These are phyloP conservation scores for Thera britannica DNA, from an alignment of 2,888 invertebrate species.

Conservation along the genomic window DNA sequence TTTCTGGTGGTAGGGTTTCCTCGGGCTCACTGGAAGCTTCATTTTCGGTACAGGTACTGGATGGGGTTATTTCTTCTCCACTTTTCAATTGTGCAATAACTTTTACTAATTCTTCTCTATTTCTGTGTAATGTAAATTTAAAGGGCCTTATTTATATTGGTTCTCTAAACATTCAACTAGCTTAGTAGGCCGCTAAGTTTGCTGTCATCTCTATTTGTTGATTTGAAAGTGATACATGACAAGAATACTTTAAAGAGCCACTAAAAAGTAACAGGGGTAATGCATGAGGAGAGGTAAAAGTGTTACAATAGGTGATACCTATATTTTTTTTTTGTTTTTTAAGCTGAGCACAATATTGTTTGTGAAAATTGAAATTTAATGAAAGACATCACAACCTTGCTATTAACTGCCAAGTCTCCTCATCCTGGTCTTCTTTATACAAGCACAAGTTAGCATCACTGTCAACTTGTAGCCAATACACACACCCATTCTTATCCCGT, in stretches of 20 bases:
- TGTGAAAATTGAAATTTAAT: not conserved
- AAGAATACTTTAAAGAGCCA: too few relatives aligned
- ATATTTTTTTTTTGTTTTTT: too few relatives aligned
- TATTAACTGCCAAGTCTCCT: conserved; percentile 97
- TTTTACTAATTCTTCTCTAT: conserved; percentile 91
- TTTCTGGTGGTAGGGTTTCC: conserved; percentile 56
- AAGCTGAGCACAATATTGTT: too few relatives aligned
- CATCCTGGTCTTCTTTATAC: conserved; percentile 98
- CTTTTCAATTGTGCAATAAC: conserved; percentile 90
- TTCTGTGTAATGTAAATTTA: conserved; percentile 78
- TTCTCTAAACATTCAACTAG: too few relatives aligned
- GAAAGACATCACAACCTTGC: conserved; percentile 86
- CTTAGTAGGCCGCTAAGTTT: too few relatives aligned
- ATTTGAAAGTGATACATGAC: too few relatives aligned
- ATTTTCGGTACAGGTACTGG: conserved; percentile 63
- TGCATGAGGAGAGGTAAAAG: too few relatives aligned
- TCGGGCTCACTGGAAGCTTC: conserved; percentile 78
- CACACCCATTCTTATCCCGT: conserved; percentile 94
- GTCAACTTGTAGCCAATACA: conserved; percentile 97
- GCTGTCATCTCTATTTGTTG: too few relatives aligned
- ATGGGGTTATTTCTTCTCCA: conserved; percentile 87
- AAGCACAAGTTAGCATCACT: conserved; percentile 94
- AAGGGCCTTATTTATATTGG: too few relatives aligned
- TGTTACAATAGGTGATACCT: too few relatives aligned
- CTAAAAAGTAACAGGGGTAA: too few relatives aligned